Base-by-base conservation (phyloP, 1,140 invertebrate species). In the Drosophila ogumai region DNA sequence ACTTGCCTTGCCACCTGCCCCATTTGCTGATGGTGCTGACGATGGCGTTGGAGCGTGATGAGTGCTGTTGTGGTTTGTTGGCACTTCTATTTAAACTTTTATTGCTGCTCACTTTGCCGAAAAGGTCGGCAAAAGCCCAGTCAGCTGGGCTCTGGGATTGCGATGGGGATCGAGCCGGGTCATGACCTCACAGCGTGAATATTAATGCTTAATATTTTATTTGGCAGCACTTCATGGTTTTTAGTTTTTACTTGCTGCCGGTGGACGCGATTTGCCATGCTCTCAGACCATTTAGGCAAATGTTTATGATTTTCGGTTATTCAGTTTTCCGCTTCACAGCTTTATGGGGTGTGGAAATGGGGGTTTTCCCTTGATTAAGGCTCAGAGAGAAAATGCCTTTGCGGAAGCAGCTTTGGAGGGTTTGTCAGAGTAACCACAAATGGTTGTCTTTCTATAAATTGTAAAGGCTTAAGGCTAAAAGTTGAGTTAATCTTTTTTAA, bases 61-160 rank as follows among this genome's bases (percentile, higher is more conserved):
- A 88, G 84, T 88, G 84, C 80, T 88, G 85, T 84, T 88, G 84
- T 90, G 84, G 84, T 84, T 88, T 88, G 84, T 88, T 88, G 84
- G 80, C 76, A 87, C 85, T 90, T 90, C 80, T 88, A 90, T 88
- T 88, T 88, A 88, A 88, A 88, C 84, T 90, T 88, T 88, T 88
- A 88, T 88, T 88, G 77, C 84, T 72, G 84, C 76, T 79, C 81
- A 82, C 69, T 80, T 88, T 82, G 68, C 76, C 71, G 80, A 80
- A 84, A 85, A 85, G 78, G 81, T 85, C 67, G 63, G 49, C 31
- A 28, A 28, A 28, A 28, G 25, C 25, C 25, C 44, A 47, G 43
- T 15, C 63, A 52, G 81, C 52, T 50, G 64, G 71, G 63, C 32
- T n/a, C n/a, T 34, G 15, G 58, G 34, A n/a, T 9, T 4, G 66